Evolutionary conservation across 2,888 invertebrate genomes (phyloP), one percentile per base, ranked within the genome.

Genomic region (Notodonta dromedarius): DNA sequence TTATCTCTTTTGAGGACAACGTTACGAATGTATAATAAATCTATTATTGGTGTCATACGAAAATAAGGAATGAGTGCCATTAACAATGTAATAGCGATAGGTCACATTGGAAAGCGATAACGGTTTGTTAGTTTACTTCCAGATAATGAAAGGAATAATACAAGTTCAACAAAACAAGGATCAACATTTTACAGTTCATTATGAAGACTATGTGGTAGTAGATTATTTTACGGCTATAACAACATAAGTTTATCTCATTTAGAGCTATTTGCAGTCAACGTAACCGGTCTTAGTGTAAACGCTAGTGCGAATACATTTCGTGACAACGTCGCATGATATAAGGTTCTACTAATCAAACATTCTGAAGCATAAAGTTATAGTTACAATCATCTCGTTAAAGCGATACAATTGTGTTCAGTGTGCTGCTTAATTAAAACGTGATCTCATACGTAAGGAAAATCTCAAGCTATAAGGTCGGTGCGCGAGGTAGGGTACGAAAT

Each of bases 21-120:
- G 24, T 24, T 24, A 24, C 77, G 76, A 83, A 80, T 75, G 77
- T 73, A 74, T 79, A 79, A 79, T 82, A 83, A 83, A 84, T 81
- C 79, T 74, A 75, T 76, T 74, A 66, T 64, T 66, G 65, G 67
- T 74, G 67, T 64, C 71, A 69, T 62, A 70, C 68, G 66, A 69
- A 58, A 46, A 48, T 13, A 59, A 60, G 24, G 35, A 53, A 58
- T 52, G 54, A 40, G 13, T 32, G 53, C 55, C 13, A 53, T 56
- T 58, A 58, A 53, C 46, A 56, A 56, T 48, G 62, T 62, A 64
- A 65, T 67, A 63, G 63, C 59, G 46, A 62, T 50, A 54, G 52
- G 16, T 57, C 56, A 56, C 56, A 44, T 44, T 44, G 44, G 16
- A 42, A 55, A 39, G 7, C 11, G 6, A n/a, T 8, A 54, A 6